Conservation (phyloP, 1,140 invertebrate species). For the Hormaphis cornu region DNA sequence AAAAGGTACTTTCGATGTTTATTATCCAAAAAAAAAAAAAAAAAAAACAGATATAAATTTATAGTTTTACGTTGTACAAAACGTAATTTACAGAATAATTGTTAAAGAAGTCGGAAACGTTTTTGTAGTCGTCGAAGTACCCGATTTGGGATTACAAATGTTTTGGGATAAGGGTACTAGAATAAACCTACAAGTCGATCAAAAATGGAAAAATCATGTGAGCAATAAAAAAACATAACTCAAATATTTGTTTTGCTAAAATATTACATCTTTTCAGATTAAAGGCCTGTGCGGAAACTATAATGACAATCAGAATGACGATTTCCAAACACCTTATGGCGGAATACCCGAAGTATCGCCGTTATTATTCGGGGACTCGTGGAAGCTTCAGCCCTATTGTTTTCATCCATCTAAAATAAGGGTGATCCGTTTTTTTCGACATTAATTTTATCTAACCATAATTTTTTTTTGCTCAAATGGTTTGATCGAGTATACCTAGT, state of each 20-base stretch:
- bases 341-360: conserved; percentile 62
- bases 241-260: too few species aligned
- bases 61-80: conserved; percentile 34
- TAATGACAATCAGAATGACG: conserved; percentile 69
- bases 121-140: conserved; percentile 69
- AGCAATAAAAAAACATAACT: conserved; percentile 34
- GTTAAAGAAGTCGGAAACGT: conserved; percentile 54
- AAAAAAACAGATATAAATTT: neutral
- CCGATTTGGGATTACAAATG: conserved; percentile 63
- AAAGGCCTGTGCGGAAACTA: conserved; percentile 85
- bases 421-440: conserved; percentile 37
- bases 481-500: too few species aligned
- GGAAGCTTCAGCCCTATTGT: conserved; percentile 72
- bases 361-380: conserved; percentile 73
- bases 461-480: neutral
- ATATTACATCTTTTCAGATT: conserved; percentile 42
- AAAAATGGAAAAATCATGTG: conserved; percentile 63
- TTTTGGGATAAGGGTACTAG: conserved; percentile 80
- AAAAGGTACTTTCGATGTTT: conserved; percentile 42
- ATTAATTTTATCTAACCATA: neutral
- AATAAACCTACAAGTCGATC: conserved; percentile 64
- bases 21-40: neutral
- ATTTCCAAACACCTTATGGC: conserved; percentile 70
- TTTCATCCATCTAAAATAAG: conserved; percentile 46
- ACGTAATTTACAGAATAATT: conserved; percentile 42